Evolutionary conservation across 1,140 invertebrate genomes (phyloP).

Genomic region (Portunus trituberculatus): DNA sequence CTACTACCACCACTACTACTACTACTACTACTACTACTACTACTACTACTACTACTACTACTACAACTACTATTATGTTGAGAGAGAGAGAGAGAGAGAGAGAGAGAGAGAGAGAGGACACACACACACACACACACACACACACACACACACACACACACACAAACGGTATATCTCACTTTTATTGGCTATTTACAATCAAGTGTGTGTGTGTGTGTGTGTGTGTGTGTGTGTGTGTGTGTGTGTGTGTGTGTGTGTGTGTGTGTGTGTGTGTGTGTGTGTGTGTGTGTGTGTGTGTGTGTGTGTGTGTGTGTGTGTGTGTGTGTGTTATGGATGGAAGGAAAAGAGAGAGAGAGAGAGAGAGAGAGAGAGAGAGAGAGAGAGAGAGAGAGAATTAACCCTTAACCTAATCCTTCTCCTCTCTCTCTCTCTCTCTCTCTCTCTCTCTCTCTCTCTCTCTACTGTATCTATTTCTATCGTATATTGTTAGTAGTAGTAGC

Average conservation of each 20-base stretch:
- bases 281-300: slow-evolving; percentile 48
- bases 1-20: slow-evolving; percentile 36
- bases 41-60: slow-evolving; percentile 44
- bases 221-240: slow-evolving; percentile 42
- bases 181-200: not conserved
- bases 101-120: no score
- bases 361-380: slow-evolving; percentile 39
- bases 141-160: no score
- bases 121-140: no score
- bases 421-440: not conserved
- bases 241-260: slow-evolving; percentile 66
- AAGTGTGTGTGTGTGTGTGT: not conserved
- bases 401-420: no score
- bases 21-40: slow-evolving; percentile 45
- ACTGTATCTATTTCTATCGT: no score
- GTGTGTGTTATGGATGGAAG: not conserved
- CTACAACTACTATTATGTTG: not conserved
- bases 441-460: not conserved
- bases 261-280: slow-evolving; percentile 44
- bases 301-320: slow-evolving; percentile 43
- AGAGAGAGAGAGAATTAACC: no score
- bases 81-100: no score
- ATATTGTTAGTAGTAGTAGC: no score
- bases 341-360: slow-evolving; percentile 41
- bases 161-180: slow-evolving; percentile 4